Evolutionary conservation across 1,140 invertebrate genomes (phyloP).

Genomic region (Zaprionus ornatus): DNA sequence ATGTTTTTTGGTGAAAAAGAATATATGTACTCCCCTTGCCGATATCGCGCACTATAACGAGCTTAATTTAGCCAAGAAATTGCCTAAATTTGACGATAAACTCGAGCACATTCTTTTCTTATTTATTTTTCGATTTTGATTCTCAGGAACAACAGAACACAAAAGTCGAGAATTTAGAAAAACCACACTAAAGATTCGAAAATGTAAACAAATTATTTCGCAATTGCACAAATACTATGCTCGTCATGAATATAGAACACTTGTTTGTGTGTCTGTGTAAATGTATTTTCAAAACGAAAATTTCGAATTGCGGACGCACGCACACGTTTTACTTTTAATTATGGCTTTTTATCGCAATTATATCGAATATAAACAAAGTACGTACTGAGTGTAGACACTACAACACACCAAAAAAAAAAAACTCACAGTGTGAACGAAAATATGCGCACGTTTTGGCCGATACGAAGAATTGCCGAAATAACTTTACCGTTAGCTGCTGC

Average conservation of each 20-base stretch:
- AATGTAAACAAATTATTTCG: conserved; percentile 77
- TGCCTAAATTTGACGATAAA: conserved; percentile 24
- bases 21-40: neutral
- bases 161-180: conserved; percentile 41
- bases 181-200: conserved; percentile 45
- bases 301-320: conserved; percentile 27
- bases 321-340: conserved; percentile 56
- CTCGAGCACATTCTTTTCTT: conserved; percentile 13
- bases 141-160: conserved; percentile 27
- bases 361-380: conserved; percentile 64
- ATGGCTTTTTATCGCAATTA: conserved; percentile 65
- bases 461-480: conserved; percentile 38
- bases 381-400: neutral
- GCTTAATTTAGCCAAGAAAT: neutral
- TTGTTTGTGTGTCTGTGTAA: conserved; percentile 7
- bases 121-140: conserved; percentile 22
- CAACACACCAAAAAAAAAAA: neutral
- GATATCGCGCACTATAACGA: neutral
- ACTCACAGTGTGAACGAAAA: conserved; percentile 24
- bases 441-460: conserved; percentile 58
- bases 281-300: conserved; percentile 28
- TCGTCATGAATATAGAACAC: neutral
- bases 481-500: conserved; percentile 38
- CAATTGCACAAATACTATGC: conserved; percentile 58
- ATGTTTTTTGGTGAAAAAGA: conserved; percentile 30